Base-by-base conservation (phyloP, 2,888 invertebrate genomes). In the Helobdella robusta region DNA sequence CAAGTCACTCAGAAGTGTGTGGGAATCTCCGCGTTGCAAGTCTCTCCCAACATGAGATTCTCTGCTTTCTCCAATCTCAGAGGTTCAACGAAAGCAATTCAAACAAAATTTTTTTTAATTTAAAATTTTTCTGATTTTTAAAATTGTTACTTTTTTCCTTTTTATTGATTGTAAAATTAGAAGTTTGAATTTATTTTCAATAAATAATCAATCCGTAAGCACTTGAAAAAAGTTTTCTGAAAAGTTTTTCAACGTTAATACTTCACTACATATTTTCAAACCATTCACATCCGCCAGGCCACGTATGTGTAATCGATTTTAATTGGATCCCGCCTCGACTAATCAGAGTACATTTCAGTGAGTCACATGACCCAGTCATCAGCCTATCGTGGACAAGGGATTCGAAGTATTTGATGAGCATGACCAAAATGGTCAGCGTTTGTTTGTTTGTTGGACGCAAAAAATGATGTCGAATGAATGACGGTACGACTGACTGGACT, bases 261-360 rank as follows among this genome's bases (percentile, higher is more conserved):
- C n/a, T n/a, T n/a, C 15, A 25, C 23, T 23, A 25, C 2, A 23
- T 52, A 23, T 52, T 52, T 52, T 1, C 1, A 52, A 52, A 3
- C 20, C 20, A 23, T 4, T 52, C 25, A 2, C 25, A 52, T 52
- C 4, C 20, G 20, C 25, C 28, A 52, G 52, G 52, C 28, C 52
- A 52, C 52, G 28, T 52, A 20, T 52, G n/a, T 23, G 28, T 52
- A 15, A 20, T 52, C 15, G 52, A 52, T 52, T 52, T 52, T 5
- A 52, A 52, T 52, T 52, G 52, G 52, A 52, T 25, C 20, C 25
- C 25, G 15, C 28, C 52, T 2, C 52, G 52, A 20, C 52, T 25
- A 52, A 52, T 23, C 25, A 52, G 2, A 23, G 52, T 52, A 25
- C 52, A 52, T 28, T 25, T 52, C 20, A 52, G 52, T 52, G 23